phyloP scores from a whole-genome alignment of 64 coral and sea anemone genomes.

The Montipora efflorescens region DNA sequence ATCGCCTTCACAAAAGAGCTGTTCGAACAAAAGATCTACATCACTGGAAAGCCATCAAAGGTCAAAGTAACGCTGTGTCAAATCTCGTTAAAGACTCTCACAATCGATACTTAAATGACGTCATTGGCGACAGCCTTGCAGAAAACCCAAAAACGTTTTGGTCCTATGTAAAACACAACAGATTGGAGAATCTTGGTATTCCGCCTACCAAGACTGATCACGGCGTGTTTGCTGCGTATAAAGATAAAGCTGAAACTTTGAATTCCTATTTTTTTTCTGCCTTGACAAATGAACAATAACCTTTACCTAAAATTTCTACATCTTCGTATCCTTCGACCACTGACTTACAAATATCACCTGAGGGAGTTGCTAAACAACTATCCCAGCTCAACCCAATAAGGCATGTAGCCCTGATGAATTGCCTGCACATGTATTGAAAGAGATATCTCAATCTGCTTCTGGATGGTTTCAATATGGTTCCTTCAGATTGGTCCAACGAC shows the following conservation, averaged over 20 bases:
- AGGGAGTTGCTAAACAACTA: constrained; percentile 28
- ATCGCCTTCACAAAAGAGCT: constrained; percentile 50
- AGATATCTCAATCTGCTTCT: constrained; percentile 9
- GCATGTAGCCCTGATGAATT: constrained; percentile 37
- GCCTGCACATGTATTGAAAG: neutral
- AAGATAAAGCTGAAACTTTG: neutral
- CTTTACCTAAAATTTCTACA: neutral
- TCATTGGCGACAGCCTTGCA: constrained; percentile 1
- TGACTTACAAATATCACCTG: neutral
- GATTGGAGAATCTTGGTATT: too few species aligned
- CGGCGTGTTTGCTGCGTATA: too few species aligned
- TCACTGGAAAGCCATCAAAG: constrained; percentile 54
- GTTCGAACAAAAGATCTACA: neutral
- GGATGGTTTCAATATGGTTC: neutral
- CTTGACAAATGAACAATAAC: neutral
- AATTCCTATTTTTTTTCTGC: constrained; percentile 16
- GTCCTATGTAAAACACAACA: too few species aligned
- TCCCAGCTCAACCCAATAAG: neutral
- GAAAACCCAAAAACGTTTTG: too few species aligned
- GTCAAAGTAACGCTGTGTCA: constrained; percentile 7
- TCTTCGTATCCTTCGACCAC: too few species aligned
- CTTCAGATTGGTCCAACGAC: too few species aligned
- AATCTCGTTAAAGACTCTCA: too few species aligned
- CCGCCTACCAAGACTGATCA: too few species aligned
- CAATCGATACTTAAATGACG: too few species aligned